A percentile compares a stretch with the other conserved stretches of the same genome.
Evolutionary conservation across 1,140 invertebrate genomes (phyloP).

Genomic region (Hycleus phaleratus): DNA sequence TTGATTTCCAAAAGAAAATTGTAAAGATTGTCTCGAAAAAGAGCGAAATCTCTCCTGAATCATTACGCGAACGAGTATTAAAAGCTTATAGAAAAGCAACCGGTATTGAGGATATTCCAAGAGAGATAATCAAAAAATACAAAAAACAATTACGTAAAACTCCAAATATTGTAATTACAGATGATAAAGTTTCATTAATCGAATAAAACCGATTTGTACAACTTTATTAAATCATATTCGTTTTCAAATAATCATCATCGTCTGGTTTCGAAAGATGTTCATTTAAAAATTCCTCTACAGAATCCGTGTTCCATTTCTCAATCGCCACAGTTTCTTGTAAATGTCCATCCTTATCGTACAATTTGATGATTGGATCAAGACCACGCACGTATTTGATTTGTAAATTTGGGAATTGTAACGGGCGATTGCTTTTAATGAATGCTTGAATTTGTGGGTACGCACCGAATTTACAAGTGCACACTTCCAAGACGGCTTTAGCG

Average conservation of each 20-base stretch:
- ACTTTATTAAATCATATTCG: conserved; percentile 48
- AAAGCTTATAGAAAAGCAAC: conserved; percentile 33
- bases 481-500: conserved; percentile 79
- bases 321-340: conserved; percentile 83
- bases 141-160: conserved; percentile 43
- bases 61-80: conserved; percentile 41
- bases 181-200: conserved; percentile 17
- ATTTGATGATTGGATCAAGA: conserved; percentile 85
- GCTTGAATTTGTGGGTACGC: conserved; percentile 94
- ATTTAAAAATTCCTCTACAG: conserved; percentile 87
- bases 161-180: conserved; percentile 24
- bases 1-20: conserved; percentile 40
- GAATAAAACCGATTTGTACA: not conserved
- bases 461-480: conserved; percentile 92
- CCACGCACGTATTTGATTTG: conserved; percentile 84
- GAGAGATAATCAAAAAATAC: conserved; percentile 39
- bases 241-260: conserved; percentile 51
- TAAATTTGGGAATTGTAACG: conserved; percentile 80
- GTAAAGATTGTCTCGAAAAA: conserved; percentile 38
- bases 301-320: conserved; percentile 95
- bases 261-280: conserved; percentile 63
- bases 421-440: conserved; percentile 83
- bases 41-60: conserved; percentile 39
- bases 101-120: conserved; percentile 26
- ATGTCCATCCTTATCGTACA: conserved; percentile 75